Evolutionary conservation across 2,113 vertebrate species (phyloP), one percentile per base, ranked within the genome.

Genomic region (Neodontobutis hainanensis): DNA sequence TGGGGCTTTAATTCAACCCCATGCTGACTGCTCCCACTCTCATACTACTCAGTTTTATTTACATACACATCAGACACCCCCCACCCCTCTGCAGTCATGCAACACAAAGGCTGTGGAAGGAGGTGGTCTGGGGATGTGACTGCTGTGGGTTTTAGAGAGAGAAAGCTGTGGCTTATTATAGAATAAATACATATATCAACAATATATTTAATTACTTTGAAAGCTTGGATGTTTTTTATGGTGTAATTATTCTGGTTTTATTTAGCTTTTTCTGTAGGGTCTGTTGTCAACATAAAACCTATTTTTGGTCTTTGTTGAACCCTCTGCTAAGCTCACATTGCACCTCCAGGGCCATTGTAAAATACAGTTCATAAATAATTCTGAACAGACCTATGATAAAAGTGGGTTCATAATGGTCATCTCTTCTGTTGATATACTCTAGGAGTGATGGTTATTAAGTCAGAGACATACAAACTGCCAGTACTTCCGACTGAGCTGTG

Each of bases 1-100:
- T 42, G 5, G 5, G 12, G 11, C 27, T 47, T 32, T 32, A 12
- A 49, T 65, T 40, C 32, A 19, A n/a, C 80, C 36, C 72, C 51
- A 44, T 61, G n/a, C 45, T n/a, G 65, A 64, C 64, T 35, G 53
- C 51, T 57, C 38, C 59, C 55, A 38, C 61, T 66, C 75, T 46
- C 77, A 58, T 58, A 7, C 4, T 19, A 56, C 44, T 44, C 65
- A 58, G 64, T 75, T 68, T 66, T 61, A 86, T 92, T 92, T 88
- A 88, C 87, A 91, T 88, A 88, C 81, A 82, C 84, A 86, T 85
- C 85, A 91, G 90, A 90, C 87, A 85, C 65, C 64, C 65, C 12
- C 70, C 83, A 74, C 72, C 66, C 78, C 84, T 85, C 73, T 81
- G 57, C 68, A 69, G 73, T 75, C 75, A 76, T 71, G 60, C 52